Evolutionary conservation across 2,797 vertebrate species (phyloP), one percentile per base, ranked within the genome.

Genomic region (Apogon hyalosoma): DNA sequence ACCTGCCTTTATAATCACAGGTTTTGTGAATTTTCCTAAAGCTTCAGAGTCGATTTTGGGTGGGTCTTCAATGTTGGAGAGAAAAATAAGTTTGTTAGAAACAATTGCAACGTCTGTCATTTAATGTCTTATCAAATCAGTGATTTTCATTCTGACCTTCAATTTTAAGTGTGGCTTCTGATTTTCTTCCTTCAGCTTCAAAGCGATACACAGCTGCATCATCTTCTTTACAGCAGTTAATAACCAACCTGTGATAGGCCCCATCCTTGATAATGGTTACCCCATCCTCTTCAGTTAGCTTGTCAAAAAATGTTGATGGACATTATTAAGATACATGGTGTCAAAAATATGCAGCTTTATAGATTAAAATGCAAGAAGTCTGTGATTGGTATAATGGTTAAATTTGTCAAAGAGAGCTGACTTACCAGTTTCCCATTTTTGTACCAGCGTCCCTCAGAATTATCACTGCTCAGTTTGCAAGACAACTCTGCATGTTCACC

Each of bases 351-450:
- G 1, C 5, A 13, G 11, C 19, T 15, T 12, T 49, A 8, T 0
- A 0, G 36, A 15, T 40, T 40, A 13, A 28, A 7, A 46, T 39
- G 8, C 9, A 7, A 11, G 7, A 4, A 7, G 62, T 28, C 8
- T 40, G 12, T 2, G 12, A 28, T 42, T 28, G 24, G 24, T 3
- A 28, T 6, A 28, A 28, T 6, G 1, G 24, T 28, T 28, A 4
- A 4, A 28, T 28, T 28, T 3, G 24, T 28, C 24, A 28, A 21
- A 21, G 24, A 28, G 6, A 1, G 24, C 24, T 68, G 21, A 75
- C 88, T 86, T 77, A 98, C 97, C 95, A 92, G 84, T 28, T 94
- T 90, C 13, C 95, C 95, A 40, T 97, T 93, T 86, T 97, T 97
- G 77, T 94, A 96, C 96, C 96, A 97, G 45, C 71, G 18, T 18